Evolutionary conservation across 2,797 vertebrate genomes (phyloP).

Genomic region (Neostethus bicornis): DNA sequence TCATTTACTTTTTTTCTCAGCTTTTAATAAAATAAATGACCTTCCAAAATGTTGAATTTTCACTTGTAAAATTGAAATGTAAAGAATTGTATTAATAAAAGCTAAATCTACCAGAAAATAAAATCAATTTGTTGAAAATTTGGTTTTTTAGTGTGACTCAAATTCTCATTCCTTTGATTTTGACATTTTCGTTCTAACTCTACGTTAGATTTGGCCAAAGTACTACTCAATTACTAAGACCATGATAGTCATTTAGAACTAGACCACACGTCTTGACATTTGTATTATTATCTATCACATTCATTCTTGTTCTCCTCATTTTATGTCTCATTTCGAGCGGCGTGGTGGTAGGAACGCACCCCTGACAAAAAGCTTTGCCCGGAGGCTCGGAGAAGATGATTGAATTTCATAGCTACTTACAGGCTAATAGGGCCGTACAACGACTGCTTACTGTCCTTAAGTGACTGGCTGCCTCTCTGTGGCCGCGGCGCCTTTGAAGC

Average conservation of each 20-base stretch:
- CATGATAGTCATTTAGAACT: conserved; percentile 43
- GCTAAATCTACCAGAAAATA: conserved; percentile 27
- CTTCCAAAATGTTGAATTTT: too few relatives aligned
- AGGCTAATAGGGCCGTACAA: conserved; percentile 74
- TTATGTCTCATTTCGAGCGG: conserved; percentile 53
- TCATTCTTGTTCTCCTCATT: conserved; percentile 39
- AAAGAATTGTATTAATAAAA: too few relatives aligned
- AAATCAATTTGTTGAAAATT: conserved; percentile 9
- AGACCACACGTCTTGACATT: conserved; percentile 53
- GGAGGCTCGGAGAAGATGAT: conserved; percentile 69
- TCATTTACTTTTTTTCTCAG: too few relatives aligned
- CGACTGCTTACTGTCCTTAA: conserved; percentile 76
- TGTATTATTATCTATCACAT: conserved; percentile 56
- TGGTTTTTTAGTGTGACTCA: conserved; percentile 38
- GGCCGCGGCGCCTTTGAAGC: conserved; percentile 69
- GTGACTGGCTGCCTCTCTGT: conserved; percentile 66
- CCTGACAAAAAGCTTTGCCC: conserved; percentile 67
- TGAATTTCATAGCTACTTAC: conserved; percentile 84
- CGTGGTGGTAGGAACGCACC: conserved; percentile 47
- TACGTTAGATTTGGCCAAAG: conserved; percentile 26
- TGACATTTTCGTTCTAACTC: conserved; percentile 35
- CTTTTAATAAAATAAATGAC: too few relatives aligned
- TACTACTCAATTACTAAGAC: conserved; percentile 33
- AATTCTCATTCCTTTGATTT: conserved; percentile 24
- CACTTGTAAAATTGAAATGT: too few relatives aligned